These are phyloP conservation scores for Xanthia togata DNA, from an alignment of 2,888 invertebrate genomes.

Conservation along the genomic window DNA sequence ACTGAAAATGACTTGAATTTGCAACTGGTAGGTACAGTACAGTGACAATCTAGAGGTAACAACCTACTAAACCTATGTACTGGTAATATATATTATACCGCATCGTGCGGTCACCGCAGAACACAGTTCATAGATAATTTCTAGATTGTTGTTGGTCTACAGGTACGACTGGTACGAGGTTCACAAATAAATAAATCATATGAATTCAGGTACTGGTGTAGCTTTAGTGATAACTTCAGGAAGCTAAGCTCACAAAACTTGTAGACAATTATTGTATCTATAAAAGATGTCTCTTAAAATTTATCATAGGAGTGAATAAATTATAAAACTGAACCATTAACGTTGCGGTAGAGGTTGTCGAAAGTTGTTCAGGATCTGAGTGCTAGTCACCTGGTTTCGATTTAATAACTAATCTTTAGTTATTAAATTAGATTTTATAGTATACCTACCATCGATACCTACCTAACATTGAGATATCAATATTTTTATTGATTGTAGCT, in stretches of 20 bases:
- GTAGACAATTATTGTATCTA: background rate
- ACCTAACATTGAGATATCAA: conserved; percentile 3
- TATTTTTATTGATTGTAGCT: background rate
- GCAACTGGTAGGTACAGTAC: background rate
- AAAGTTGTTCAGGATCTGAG: conserved; percentile 62
- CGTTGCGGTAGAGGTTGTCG: conserved; percentile 49
- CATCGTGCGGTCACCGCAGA: too few species aligned
- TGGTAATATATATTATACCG: too few species aligned
- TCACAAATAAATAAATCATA: background rate
- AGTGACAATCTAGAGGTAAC: background rate
- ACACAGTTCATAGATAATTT: too few species aligned
- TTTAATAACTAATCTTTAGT: conserved; percentile 47
- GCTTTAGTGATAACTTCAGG: background rate
- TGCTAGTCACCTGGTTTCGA: conserved; percentile 58
- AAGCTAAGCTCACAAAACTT: background rate
- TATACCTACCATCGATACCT: background rate
- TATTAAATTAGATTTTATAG: conserved; percentile 33
- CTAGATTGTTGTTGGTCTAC: too few species aligned
- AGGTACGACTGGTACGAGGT: background rate
- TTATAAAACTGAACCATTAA: conserved; percentile 45
- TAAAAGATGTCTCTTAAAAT: conserved; percentile 1
- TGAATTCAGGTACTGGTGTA: background rate
- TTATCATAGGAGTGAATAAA: conserved; percentile 18
- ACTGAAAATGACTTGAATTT: background rate
- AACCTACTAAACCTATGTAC: too few species aligned